These are phyloP conservation scores for Tarsius wallacei DNA, from an alignment of 2,797 vertebrate species.

Conservation along the genomic window DNA sequence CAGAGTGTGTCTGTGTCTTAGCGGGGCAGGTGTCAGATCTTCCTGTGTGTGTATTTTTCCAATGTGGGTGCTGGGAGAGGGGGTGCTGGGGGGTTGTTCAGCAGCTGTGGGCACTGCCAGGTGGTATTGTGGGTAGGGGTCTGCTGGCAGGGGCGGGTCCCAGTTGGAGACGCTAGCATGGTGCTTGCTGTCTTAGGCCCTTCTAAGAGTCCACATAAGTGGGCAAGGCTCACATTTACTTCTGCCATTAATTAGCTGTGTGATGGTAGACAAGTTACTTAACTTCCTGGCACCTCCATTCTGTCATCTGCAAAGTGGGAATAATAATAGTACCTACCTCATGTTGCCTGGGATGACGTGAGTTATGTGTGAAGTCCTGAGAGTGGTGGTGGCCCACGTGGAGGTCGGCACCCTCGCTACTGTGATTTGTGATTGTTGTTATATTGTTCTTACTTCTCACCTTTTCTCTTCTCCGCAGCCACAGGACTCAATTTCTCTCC, in stretches of 20 bases:
- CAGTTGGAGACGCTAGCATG: background rate
- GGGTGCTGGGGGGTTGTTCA: fast-evolving
- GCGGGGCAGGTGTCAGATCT: background rate
- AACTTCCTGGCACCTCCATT: background rate
- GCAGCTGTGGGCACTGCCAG: background rate
- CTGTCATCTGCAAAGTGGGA: background rate
- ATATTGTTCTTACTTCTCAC: background rate
- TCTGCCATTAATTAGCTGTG: background rate
- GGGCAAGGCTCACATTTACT: background rate
- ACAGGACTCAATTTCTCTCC: background rate
- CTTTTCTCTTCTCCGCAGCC: background rate
- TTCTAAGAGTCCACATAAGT: background rate
- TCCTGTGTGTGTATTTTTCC: background rate
- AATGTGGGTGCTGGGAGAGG: background rate
- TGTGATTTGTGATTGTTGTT: no score
- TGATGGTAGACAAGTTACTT: background rate
- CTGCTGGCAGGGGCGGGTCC: background rate
- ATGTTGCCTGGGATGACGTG: fast-evolving
- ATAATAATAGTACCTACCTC: background rate
- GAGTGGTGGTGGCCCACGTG: background rate
- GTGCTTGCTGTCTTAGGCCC: background rate
- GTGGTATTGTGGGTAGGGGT: background rate
- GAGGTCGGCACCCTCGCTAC: background rate
- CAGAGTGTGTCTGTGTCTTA: fast-evolving
- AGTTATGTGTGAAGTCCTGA: no score